Conservation (phyloP, 2,888 invertebrate species). For the Cistogaster globosa region DNA sequence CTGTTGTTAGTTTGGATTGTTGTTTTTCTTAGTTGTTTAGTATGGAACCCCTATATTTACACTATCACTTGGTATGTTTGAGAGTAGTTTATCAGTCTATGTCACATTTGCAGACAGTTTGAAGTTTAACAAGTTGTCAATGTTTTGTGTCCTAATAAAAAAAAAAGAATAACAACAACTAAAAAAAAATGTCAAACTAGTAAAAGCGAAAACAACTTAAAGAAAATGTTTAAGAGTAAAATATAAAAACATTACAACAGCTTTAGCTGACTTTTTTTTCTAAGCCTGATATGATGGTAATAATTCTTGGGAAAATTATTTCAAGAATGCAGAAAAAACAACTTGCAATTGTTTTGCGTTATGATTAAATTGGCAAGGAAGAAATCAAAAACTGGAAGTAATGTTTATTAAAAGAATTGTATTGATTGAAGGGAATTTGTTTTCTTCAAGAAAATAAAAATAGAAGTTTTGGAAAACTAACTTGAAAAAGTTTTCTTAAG, state of each 20-base stretch:
- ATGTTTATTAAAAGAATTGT: not conserved
- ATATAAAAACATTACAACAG: conserved; percentile 1
- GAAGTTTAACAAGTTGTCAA: conserved; percentile 79
- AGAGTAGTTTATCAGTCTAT: conserved; percentile 78
- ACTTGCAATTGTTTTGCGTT: conserved; percentile 8
- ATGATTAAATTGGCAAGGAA: not conserved
- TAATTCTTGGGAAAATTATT: conserved; percentile 63
- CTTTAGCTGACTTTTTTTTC: conserved; percentile 47
- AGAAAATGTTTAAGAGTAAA: conserved; percentile 25
- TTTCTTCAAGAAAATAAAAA: not conserved
- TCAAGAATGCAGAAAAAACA: conserved; percentile 34
- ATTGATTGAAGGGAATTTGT: not conserved
- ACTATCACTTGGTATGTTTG: conserved; percentile 66
- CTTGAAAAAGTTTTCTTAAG: not conserved
- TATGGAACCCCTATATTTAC: conserved; percentile 62
- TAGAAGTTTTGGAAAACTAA: not conserved
- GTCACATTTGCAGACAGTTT: conserved; percentile 79
- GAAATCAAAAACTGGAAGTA: conserved; percentile 1
- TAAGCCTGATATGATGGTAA: conserved; percentile 44
- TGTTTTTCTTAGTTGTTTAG: conserved; percentile 35
- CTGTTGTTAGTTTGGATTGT: conserved; percentile 25
- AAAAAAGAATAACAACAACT: not conserved
- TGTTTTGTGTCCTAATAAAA: conserved; percentile 64
- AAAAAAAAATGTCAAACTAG: conserved; percentile 8
- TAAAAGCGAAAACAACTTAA: conserved; percentile 46